Base-by-base conservation (phyloP, 2,113 vertebrate species). In the Indicator maculatus region DNA sequence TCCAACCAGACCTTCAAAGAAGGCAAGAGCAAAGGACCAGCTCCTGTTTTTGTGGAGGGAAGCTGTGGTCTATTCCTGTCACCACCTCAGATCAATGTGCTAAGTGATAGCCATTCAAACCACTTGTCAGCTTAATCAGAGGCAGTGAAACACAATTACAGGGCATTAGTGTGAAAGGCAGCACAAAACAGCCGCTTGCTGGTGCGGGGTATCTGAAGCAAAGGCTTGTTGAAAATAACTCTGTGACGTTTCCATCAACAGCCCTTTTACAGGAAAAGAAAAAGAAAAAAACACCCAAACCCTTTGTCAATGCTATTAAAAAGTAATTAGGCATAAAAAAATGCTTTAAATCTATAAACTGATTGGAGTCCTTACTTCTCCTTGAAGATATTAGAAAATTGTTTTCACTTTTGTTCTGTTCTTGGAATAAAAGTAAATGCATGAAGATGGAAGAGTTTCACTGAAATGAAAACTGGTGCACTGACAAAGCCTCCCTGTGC, bases 101-200 rank as follows among this genome's bases (percentile, higher is more conserved):
- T 98, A 98, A 98, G 97, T 97, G 97, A 98, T 96, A 98, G 82
- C 96, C 97, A 98, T 98, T 97, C 90, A 90, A 97, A 97, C 97
- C 95, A 91, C 95, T 96, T 97, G 96, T 98, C 97, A 97, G 97
- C 97, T 98, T 98, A 98, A 98, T 98, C 98, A 98, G 94, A 97
- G 90, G 95, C 98, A 89, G 92, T 96, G 94, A 97, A 98, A 97
- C 96, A 96, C 97, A 98, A 98, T 98, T 97, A 98, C 69, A 94
- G 94, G 93, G 95, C 96, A 98, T 98, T 97, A 98, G 96, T 88
- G 93, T 94, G 97, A 93, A 98, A 96, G 93, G 76, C 96, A 95
- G 96, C 89, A 93, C 86, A 97, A 61, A 97, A 97, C 93, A 97
- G 89, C 86, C 93, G 83, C 94, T 84, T 90, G 74, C 64, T 90